phyloP scores from a whole-genome alignment of 35 echinoderm and acorn worm species.

The Ptychodera flava region DNA sequence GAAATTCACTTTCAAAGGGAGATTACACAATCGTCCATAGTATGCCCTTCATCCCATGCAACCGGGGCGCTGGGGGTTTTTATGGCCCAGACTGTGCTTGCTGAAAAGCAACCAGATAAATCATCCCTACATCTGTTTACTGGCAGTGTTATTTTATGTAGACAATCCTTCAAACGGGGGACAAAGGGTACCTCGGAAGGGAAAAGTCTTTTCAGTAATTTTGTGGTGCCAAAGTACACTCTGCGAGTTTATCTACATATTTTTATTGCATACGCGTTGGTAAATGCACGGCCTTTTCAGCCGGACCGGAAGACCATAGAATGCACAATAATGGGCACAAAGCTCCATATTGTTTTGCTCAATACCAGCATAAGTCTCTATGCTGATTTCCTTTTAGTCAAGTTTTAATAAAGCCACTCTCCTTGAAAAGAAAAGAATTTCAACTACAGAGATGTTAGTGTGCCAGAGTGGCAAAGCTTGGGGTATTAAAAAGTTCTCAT shows the following conservation, averaged over 20 bases:
- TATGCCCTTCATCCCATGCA: too few relatives aligned
- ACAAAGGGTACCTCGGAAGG: neutral
- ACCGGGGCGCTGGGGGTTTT: too few relatives aligned
- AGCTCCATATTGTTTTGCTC: neutral
- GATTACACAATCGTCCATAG: neutral
- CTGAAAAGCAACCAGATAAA: neutral
- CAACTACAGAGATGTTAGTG: neutral
- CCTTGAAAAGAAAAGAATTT: neutral
- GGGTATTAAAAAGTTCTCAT: too few relatives aligned
- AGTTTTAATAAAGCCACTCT: constrained; percentile 1
- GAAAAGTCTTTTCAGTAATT: neutral
- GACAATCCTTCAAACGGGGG: neutral
- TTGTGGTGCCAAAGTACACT: neutral
- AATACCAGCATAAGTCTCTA: neutral
- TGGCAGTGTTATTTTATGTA: neutral
- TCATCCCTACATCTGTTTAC: neutral
- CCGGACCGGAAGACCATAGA: neutral
- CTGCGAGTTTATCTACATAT: constrained; percentile 1
- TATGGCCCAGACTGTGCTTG: neutral
- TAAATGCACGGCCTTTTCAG: neutral
- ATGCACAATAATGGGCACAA: neutral
- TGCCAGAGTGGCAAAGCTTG: neutral
- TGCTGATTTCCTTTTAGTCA: neutral
- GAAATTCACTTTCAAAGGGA: neutral
- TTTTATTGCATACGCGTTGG: neutral